A percentile compares a stretch with the other conserved stretches of the same genome.
Evolutionary conservation across 2,888 invertebrate species (phyloP).

Genomic region (Spisula subtruncata): DNA sequence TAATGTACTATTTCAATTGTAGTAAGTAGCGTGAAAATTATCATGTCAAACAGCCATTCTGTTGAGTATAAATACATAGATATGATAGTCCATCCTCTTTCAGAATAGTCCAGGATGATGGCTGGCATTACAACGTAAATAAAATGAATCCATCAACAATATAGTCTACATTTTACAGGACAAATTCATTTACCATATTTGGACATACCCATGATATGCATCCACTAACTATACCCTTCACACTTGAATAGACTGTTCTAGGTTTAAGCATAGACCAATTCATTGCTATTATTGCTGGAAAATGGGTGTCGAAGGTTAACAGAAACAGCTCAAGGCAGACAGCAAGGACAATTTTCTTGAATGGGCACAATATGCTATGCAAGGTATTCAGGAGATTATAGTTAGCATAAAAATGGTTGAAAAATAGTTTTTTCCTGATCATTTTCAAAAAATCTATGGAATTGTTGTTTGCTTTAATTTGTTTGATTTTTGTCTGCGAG

Average conservation of each 20-base stretch:
- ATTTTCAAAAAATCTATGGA: neutral
- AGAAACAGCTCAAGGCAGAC: neutral
- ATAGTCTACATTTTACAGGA: neutral
- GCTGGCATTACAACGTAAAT: neutral
- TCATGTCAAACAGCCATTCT: conserved; percentile 14
- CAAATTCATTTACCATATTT: conserved; percentile 11
- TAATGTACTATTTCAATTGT: neutral
- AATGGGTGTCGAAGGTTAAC: neutral
- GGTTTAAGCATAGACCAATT: neutral
- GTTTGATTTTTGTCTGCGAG: neutral
- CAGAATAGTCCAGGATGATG: neutral
- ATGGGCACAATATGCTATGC: neutral
- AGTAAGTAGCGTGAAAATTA: conserved; percentile 5
- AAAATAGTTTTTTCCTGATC: neutral
- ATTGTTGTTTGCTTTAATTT: neutral
- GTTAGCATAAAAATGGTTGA: neutral
- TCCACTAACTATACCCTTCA: neutral
- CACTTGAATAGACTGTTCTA: neutral
- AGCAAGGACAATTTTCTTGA: neutral
- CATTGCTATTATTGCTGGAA: neutral
- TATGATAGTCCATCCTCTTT: neutral
- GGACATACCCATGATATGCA: neutral
- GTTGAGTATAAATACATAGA: neutral
- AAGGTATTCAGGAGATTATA: neutral
- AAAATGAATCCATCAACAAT: neutral